phyloP scores from a whole-genome alignment of 1,140 invertebrate species.

The Ruditapes philippinarum region DNA sequence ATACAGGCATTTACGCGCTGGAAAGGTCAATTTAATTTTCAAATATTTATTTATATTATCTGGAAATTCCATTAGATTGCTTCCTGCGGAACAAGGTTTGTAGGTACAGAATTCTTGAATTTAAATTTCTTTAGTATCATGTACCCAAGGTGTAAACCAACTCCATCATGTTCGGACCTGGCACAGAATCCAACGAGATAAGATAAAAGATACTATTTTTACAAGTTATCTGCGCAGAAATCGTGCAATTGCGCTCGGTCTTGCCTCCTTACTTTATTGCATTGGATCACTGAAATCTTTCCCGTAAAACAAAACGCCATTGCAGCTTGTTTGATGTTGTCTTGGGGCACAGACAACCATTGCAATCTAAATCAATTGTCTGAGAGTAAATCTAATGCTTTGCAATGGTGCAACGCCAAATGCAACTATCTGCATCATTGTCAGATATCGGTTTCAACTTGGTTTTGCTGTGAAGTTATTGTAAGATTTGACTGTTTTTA shows the following conservation, averaged over 20 bases:
- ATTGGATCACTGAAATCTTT: not conserved
- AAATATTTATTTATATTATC: too few relatives aligned
- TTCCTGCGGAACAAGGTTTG: too few relatives aligned
- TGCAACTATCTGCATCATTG: not conserved
- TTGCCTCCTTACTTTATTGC: not conserved
- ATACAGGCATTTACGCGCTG: too few relatives aligned
- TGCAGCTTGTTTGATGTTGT: constrained; percentile 8
- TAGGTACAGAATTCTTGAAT: too few relatives aligned
- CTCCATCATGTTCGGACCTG: constrained; percentile 14
- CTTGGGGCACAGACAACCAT: not conserved
- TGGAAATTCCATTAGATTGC: too few relatives aligned
- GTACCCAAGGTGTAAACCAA: constrained; percentile 9
- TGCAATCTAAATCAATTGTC: not conserved
- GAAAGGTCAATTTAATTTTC: too few relatives aligned
- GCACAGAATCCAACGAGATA: not conserved
- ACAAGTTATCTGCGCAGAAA: not conserved
- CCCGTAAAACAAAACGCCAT: not conserved
- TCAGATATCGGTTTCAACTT: too few relatives aligned
- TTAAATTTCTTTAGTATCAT: not conserved
- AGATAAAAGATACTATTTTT: constrained; percentile 9
- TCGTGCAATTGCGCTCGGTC: not conserved
- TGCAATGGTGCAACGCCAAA: not conserved
- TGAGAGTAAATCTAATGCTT: not conserved
- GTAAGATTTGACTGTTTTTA: too few relatives aligned
- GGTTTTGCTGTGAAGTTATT: too few relatives aligned